Base-by-base conservation (phyloP, 2,888 invertebrate genomes). In the Cephalotes varians region DNA sequence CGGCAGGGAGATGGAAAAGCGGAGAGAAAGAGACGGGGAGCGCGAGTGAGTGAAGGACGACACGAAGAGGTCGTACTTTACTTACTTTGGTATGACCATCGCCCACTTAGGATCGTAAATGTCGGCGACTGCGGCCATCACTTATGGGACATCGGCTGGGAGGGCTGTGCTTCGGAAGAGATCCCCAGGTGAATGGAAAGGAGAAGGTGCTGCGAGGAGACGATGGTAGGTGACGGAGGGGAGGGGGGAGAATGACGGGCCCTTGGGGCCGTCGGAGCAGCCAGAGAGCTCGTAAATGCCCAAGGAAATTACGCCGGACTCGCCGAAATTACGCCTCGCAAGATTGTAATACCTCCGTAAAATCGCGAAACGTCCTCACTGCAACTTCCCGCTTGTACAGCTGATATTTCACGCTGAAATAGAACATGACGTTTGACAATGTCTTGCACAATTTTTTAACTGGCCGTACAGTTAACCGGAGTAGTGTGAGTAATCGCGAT, bases 311-410 rank as follows among this genome's bases (percentile, higher is more conserved):
- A 87, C 91, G 89, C 85, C 84, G 86, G 87, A 87, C 87, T 86
- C 86, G 77, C 88, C 87, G 86, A 91, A 90, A 87, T 88, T 90
- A 88, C 91, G 88, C 89, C 86, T 86, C 87, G 88, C 88, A 84
- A 91, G 89, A 90, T 91, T 85, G 87, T 90, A 92, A 91, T 89
- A 89, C 87, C 83, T 85, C 76, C 82, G 83, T 81, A 77, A 73
- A 80, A 71, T 67, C 56, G 67, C 47, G 72, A 73, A 71, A 85
- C 77, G 25, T 85, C 44, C 72, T 28, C 37, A 76, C 25, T 60
- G 28, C 47, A 51, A 15, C 21, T 56, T 34, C 47, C 40, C 49
- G 34, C 31, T 40, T 37, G 34, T 65, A 72, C 84, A 81, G 49
- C 73, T 84, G 56, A 37, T 64, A 73, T 82, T 84, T 82, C 67